Percentiles rank a stretch among this genome's conserved stretches.
Evolutionary conservation across 2,797 vertebrate genomes (phyloP).

Genomic region (Sardinella longiceps): DNA sequence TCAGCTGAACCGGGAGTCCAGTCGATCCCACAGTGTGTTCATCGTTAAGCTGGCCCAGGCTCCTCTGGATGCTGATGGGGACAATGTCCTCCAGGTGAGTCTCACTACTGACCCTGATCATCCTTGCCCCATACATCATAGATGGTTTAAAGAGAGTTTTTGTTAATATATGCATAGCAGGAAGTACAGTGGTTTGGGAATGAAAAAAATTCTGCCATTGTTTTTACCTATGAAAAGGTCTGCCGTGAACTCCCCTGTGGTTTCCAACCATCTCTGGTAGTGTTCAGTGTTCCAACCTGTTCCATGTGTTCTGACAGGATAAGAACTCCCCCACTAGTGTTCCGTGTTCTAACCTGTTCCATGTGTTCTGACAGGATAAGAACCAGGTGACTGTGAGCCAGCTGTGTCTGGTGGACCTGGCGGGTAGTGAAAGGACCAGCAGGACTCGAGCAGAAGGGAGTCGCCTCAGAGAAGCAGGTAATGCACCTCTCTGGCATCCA

Average conservation of each 20-base stretch:
- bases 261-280: no score
- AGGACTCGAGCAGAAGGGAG: slow-evolving; percentile 92
- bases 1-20: slow-evolving; percentile 92
- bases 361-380: slow-evolving; percentile 79
- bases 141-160: no score
- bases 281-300: no score
- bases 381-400: slow-evolving; percentile 90
- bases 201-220: no score
- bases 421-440: slow-evolving; percentile 94
- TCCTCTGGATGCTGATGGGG: slow-evolving; percentile 92
- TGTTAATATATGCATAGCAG: no score
- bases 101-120: no score
- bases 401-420: slow-evolving; percentile 93
- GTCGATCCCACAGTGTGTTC: slow-evolving; percentile 96
- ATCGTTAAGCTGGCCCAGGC: slow-evolving; percentile 93
- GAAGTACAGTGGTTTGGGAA: no score
- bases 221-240: no score
- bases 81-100: slow-evolving; percentile 90
- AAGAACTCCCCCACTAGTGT: no score
- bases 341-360: not conserved
- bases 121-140: no score
- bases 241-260: no score
- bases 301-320: no score
- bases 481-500: not conserved
- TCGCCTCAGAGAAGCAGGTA: slow-evolving; percentile 93